A percentile compares a stretch with the other conserved stretches of the same genome.
Evolutionary conservation across 2,797 vertebrate genomes (phyloP).

Genomic region (Artibeus jamaicensis): DNA sequence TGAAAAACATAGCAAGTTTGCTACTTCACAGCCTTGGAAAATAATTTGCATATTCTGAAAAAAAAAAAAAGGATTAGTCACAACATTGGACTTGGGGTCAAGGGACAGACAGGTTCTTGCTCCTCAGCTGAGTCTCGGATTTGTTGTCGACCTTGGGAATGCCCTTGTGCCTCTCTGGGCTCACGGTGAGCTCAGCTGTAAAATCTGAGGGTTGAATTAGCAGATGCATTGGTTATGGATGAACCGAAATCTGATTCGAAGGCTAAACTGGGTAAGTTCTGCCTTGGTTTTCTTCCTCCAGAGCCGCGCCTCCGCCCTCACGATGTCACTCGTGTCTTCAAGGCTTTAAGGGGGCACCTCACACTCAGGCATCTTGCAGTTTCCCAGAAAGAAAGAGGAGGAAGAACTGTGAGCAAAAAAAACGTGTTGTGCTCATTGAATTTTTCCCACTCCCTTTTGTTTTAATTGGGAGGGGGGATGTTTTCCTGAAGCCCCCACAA

Average conservation of each 20-base stretch:
- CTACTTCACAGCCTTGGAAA: slow-evolving; percentile 18
- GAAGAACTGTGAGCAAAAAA: neutral
- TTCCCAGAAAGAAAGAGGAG: neutral
- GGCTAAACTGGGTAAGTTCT: neutral
- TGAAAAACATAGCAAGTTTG: slow-evolving; percentile 3
- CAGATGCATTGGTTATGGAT: neutral
- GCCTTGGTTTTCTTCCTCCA: neutral
- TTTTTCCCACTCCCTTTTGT: neutral
- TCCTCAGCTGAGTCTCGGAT: neutral
- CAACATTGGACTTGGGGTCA: neutral
- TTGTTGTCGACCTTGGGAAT: neutral
- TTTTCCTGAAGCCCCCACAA: neutral
- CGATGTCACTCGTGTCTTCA: neutral
- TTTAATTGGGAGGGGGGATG: neutral
- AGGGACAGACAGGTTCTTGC: neutral
- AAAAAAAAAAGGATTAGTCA: neutral
- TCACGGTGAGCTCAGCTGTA: neutral
- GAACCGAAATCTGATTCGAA: neutral
- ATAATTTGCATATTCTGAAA: neutral
- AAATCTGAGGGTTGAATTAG: neutral
- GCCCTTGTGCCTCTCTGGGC: neutral
- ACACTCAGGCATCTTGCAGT: neutral
- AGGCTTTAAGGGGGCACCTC: neutral
- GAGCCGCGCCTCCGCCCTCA: neutral
- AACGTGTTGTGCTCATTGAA: neutral